Conservation (phyloP, 2,888 invertebrate species). For the Cremastinae sp. region DNA sequence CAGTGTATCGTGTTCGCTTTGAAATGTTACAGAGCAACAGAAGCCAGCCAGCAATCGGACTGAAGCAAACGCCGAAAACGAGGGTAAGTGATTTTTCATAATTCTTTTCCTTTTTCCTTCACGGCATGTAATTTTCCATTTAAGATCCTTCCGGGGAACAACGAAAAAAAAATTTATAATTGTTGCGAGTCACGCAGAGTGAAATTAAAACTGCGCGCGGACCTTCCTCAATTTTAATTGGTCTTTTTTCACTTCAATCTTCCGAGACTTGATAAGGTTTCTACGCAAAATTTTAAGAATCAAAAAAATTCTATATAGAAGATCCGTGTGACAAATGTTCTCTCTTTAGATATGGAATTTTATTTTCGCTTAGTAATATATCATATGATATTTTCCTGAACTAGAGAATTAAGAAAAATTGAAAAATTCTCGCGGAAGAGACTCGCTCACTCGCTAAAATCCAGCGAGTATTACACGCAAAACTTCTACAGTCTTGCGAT, state of each 20-base stretch:
- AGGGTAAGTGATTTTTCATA: constrained; percentile 82
- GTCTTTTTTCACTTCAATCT: too few species aligned
- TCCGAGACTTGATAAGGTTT: too few species aligned
- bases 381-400: constrained; percentile 13
- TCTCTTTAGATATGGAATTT: background rate
- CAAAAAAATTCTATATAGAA: too few species aligned
- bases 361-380: background rate
- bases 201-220: too few species aligned
- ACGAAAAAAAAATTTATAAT: too few species aligned
- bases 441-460: constrained; percentile 41
- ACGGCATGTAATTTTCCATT: background rate
- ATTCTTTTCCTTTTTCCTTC: constrained; percentile 7
- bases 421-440: constrained; percentile 23
- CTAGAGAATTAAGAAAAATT: too few species aligned
- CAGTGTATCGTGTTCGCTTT: constrained; percentile 14
- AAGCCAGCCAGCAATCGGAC: constrained; percentile 86
- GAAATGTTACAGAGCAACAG: constrained; percentile 83
- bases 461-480: constrained; percentile 11
- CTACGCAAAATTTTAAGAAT: too few species aligned
- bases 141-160: too few species aligned
- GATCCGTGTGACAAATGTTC: too few species aligned
- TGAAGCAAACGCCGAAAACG: constrained; percentile 85
- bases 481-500: constrained; percentile 18
- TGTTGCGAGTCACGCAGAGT: too few species aligned
- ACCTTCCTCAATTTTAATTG: too few species aligned